Evolutionary conservation across 1,140 invertebrate species (phyloP), one percentile per base, ranked within the genome.

Genomic region (Drosophila arawakana): DNA sequence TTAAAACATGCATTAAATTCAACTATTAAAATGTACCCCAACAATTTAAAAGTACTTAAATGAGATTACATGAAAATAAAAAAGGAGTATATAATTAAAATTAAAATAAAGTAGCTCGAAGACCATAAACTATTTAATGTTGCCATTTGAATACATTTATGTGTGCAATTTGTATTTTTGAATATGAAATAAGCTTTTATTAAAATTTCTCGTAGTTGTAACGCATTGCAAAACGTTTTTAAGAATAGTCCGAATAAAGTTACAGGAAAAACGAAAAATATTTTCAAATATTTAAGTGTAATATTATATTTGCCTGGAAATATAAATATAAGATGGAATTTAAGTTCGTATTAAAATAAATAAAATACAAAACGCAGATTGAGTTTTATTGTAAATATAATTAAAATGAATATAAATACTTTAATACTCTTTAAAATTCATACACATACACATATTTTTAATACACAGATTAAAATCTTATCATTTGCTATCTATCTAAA

Each of bases 161-260:
- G 52, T 73, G 54, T 68, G 50, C 47, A 63, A 50, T 71, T 71
- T 75, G 67, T 75, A 75, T 58, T 75, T 75, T 71, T 46, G 60
- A 73, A 59, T 63, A 47, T 71, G 44, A 75, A 52, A 7, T 54
- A 47, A 73, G 55, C 55, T 65, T 63, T 63, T 30, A 30, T 30
- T 62, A 30, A 70, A 63, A 55, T 63, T 70, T 55, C 57, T 61
- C 57, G 50, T 73, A 69, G 65, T 4, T 59, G 54, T 73, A 67
- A 46, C 30, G 25, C 10, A 61, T 61, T 67, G 43, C 37, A 59
- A 59, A 59, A 67, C 30, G 25, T 7, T 69, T 57, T 61, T 54
- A 68, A 41, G 37, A 49, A 61, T 68, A 60, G 47, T 61, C 55
- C 18, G 39, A 35, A 66, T 34, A 59, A 39, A 73, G 35, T 50